phyloP scores from a whole-genome alignment of 2,113 vertebrate genomes.

The Proteles cristata region DNA sequence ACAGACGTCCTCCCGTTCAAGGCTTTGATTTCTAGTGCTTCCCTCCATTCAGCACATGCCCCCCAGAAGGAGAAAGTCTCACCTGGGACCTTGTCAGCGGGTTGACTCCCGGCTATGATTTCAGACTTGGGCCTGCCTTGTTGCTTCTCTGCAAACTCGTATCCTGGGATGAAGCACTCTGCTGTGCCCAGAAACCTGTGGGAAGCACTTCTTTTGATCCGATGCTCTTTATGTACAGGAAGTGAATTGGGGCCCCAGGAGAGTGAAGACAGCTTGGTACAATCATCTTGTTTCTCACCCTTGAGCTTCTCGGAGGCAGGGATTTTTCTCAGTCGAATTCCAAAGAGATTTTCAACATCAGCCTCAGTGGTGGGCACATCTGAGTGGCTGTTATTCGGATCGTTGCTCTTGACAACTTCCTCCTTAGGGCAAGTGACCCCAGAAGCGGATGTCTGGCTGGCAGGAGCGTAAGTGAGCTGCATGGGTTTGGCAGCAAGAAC shows the following conservation, averaged over 20 bases:
- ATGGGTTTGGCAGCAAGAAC: slow-evolving; percentile 75
- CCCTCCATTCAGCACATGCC: not conserved
- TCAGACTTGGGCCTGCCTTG: slow-evolving; percentile 69
- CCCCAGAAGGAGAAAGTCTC: slow-evolving; percentile 46
- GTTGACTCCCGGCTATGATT: slow-evolving; percentile 69
- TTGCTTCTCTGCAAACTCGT: slow-evolving; percentile 80
- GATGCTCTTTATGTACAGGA: slow-evolving; percentile 35
- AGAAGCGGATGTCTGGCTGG: slow-evolving; percentile 88
- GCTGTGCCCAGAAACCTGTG: not conserved
- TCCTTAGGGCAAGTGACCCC: slow-evolving; percentile 73
- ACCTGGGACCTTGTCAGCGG: slow-evolving; percentile 79
- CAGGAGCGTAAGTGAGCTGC: slow-evolving; percentile 85
- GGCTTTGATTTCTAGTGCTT: slow-evolving; percentile 1
- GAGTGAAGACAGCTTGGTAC: not conserved
- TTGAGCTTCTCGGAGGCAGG: slow-evolving; percentile 85
- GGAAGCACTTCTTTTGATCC: not conserved
- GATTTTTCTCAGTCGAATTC: slow-evolving; percentile 90
- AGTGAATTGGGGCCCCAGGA: not conserved
- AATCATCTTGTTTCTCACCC: slow-evolving; percentile 76
- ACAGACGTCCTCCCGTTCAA: not conserved
- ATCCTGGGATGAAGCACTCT: slow-evolving; percentile 73
- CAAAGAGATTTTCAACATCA: slow-evolving; percentile 87
- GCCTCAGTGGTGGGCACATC: not conserved
- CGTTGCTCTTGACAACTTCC: slow-evolving; percentile 64
- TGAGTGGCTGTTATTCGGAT: not conserved